Base-by-base conservation (phyloP, 23 tunicate genomes). In the Ciona savignyi region DNA sequence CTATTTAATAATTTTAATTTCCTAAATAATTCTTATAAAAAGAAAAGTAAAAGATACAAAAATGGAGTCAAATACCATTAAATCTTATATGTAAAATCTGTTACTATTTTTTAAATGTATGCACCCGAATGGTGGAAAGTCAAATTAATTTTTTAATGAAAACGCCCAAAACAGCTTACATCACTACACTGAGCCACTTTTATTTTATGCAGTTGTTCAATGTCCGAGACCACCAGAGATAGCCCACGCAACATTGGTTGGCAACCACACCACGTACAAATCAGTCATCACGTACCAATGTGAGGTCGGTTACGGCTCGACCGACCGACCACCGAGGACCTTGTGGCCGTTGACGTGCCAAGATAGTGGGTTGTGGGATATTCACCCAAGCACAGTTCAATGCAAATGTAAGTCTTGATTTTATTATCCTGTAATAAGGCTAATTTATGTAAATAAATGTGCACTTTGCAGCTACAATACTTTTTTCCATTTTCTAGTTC, bases 391-490 rank as follows among this genome's bases (percentile, higher is more conserved):
- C 4, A 56, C 29, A 11, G 75, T 88, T 1, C 33, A 75, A 23
- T 88, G 96, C 63, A 32, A 77, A 56, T 65, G 96, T 88, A 67
- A 51, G 96, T 78, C 1, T 30, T n/a, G 21, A 23, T 9, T 60
- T 19, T 1, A 66, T n/a, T 27, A 23, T 9, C 22, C 26, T 22
- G 56, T 73, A 26, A 9, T 60, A 0, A 0, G 22, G 20, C 29
- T 21, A 23, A 19, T 21, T 62, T 23, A 0, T 27, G 25, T 63
- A 32, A 22, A 35, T 68, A 68, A 68, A 29, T 23, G 67, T 29
- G 20, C 9, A 24, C 35, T 15, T 74, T 74, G 0, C n/a, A 25
- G 24, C 27, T n/a, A n/a, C n/a, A n/a, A n/a, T n/a, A n/a, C n/a
- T n/a, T n/a, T n/a, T n/a, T n/a, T n/a, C n/a, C n/a, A n/a, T n/a